Conservation (phyloP, 1,140 invertebrate species). For the Amyelois transitella region DNA sequence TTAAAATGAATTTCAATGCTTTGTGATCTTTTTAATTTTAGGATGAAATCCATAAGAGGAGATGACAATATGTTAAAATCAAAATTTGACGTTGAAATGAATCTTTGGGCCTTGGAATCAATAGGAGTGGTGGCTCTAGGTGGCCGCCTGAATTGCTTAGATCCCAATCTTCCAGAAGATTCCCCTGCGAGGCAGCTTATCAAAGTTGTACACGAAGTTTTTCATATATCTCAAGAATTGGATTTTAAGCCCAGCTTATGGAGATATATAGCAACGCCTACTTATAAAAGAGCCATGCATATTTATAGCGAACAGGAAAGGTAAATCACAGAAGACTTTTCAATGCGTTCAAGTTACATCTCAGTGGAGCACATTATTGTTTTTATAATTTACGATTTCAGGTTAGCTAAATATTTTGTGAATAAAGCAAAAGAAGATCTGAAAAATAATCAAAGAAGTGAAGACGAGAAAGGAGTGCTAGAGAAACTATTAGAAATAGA, state of each 20-base stretch:
- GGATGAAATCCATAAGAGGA: slow-evolving; percentile 74
- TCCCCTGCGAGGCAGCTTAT: slow-evolving; percentile 77
- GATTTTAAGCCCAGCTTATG: slow-evolving; percentile 79
- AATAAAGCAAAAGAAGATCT: slow-evolving; percentile 30
- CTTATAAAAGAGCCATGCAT: slow-evolving; percentile 74
- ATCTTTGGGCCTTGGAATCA: slow-evolving; percentile 82
- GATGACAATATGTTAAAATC: slow-evolving; percentile 72
- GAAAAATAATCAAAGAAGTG: slow-evolving; percentile 15
- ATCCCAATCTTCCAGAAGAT: slow-evolving; percentile 66
- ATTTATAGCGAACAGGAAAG: slow-evolving; percentile 42
- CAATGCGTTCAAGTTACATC: too few species aligned
- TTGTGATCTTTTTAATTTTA: slow-evolving; percentile 38
- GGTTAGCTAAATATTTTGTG: slow-evolving; percentile 38
- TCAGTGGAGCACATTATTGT: too few species aligned
- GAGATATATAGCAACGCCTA: slow-evolving; percentile 76
- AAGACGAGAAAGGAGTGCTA: slow-evolving; percentile 64
- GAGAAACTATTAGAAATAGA: slow-evolving; percentile 74
- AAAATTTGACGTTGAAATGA: slow-evolving; percentile 78
- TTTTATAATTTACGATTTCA: slow-evolving; percentile 14
- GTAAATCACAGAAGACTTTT: too few species aligned
- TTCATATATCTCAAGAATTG: slow-evolving; percentile 75
- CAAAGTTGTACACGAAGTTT: slow-evolving; percentile 76
- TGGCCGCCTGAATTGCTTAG: slow-evolving; percentile 77
- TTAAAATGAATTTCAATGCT: too few species aligned
- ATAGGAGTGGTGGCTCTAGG: slow-evolving; percentile 81